Conservation (phyloP, 2,113 vertebrate species). For the Trogon surrucura region DNA sequence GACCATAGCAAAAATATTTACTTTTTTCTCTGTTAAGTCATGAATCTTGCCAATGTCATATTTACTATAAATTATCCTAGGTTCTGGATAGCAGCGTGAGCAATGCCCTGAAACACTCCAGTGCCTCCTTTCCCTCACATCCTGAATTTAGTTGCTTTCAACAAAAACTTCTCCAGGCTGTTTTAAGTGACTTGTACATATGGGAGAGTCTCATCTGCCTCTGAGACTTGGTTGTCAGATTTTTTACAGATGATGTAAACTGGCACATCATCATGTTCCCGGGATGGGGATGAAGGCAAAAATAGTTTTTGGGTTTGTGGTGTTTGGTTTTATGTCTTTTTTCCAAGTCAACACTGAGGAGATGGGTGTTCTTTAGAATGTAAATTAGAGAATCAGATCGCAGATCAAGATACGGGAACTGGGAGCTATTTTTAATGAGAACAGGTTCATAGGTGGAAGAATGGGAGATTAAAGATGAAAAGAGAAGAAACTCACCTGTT, state of each 20-base stretch:
- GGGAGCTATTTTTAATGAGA: constrained; percentile 43
- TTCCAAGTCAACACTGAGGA: not conserved
- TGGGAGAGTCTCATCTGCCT: not conserved
- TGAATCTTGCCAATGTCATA: not conserved
- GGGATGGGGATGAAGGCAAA: not conserved
- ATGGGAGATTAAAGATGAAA: constrained; percentile 27
- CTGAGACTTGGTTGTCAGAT: not conserved
- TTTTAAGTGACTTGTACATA: constrained; percentile 3
- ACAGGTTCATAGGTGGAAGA: constrained; percentile 8
- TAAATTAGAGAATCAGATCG: not conserved
- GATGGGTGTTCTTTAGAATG: not conserved
- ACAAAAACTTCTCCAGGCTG: constrained; percentile 4
- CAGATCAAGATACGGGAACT: not conserved
- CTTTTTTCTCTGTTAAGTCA: not conserved
- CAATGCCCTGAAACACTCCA: not conserved
- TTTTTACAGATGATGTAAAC: constrained; percentile 33
- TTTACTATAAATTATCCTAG: not conserved
- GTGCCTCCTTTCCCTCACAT: not conserved
- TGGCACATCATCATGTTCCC: constrained; percentile 7
- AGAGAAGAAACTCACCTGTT: not conserved
- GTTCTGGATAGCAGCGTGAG: not conserved
- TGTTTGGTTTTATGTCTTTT: not conserved
- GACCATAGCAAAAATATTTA: not conserved
- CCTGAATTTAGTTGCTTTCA: not conserved
- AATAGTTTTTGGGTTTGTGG: not conserved